Evolutionary conservation across 2,888 invertebrate species (phyloP), one percentile per base, ranked within the genome.

Genomic region (Nineta flava): DNA sequence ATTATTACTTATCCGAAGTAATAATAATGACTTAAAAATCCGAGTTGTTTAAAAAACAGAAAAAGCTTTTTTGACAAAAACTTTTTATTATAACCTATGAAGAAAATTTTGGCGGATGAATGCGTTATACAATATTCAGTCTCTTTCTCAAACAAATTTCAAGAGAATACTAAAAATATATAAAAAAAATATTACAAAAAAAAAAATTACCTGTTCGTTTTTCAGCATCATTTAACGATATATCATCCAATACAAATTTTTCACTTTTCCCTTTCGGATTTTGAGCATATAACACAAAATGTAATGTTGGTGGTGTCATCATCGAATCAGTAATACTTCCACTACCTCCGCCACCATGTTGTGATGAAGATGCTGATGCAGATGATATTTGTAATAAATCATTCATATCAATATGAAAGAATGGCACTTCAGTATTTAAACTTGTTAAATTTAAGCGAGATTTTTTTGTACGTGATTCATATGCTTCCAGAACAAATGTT

Each of bases 221-320:
- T 57, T 87, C 88, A 46, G 88, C 86, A 65, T 90, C 88, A 65
- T 86, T 84, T 61, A 90, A 81, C 58, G 87, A 83, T 59, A 90
- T 87, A 62, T 88, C 87, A 65, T 91, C 88, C 53, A 91, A 72
- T 9, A 87, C 72, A 53, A 83, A 79, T 58, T 81, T 80, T 59
- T 87, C 88, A 53, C 88, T 87, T 54, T 81, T 79, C 48, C 91
- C 91, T 65, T 91, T 91, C 53, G 84, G 79, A 68, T 91, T 91
- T 57, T 77, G 79, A 51, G 90, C 83, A 65, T 86, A 91, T 57
- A 87, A 81, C 55, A 85, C 77, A 56, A 91, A 74, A 62, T 83
- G 80, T 58, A 86, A 73, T 31, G 83, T 81, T 44, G 81, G 76
- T 53, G 74, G 71, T 48, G 50, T 54, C 62, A 64, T 55, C 65